A percentile compares a stretch with the other conserved stretches of the same genome.
Evolutionary conservation across 1,140 invertebrate species (phyloP).

Genomic region (Armadillidium nasatum): DNA sequence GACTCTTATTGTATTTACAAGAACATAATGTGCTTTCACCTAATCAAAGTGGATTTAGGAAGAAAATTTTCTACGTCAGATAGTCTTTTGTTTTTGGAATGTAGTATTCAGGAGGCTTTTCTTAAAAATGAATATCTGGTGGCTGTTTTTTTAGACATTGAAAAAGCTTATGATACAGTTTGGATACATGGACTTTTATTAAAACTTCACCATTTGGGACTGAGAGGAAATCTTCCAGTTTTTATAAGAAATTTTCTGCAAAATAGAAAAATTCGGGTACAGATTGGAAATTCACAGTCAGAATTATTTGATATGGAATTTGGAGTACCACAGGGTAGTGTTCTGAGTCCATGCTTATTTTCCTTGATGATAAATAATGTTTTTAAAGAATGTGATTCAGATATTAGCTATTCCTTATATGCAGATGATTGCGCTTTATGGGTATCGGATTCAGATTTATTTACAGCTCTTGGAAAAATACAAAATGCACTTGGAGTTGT

Average conservation of each 20-base stretch:
- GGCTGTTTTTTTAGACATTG: conserved; percentile 7
- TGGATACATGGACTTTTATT: conserved; percentile 1
- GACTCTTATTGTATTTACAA: background rate
- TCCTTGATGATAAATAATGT: conserved; percentile 3
- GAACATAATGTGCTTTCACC: background rate
- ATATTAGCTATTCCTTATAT: background rate
- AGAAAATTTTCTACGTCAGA: background rate
- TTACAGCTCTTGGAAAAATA: background rate
- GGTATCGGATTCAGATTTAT: background rate
- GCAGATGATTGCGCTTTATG: conserved; percentile 10
- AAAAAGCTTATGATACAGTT: background rate
- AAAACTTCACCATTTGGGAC: background rate
- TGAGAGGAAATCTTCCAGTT: background rate
- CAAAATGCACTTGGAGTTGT: background rate
- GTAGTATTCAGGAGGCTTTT: background rate
- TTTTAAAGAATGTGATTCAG: background rate
- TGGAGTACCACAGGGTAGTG: background rate
- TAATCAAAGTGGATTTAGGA: conserved; percentile 5
- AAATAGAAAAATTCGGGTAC: background rate
- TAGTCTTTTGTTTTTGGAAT: background rate
- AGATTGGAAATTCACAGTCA: background rate
- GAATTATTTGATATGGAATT: background rate
- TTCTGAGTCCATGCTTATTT: conserved; percentile 7
- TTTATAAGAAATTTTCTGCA: background rate
- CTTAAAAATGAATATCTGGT: background rate